A percentile compares a stretch with the other conserved stretches of the same genome.
Evolutionary conservation across 2,113 vertebrate species (phyloP).

Genomic region (Forbesichthys papilliferus): DNA sequence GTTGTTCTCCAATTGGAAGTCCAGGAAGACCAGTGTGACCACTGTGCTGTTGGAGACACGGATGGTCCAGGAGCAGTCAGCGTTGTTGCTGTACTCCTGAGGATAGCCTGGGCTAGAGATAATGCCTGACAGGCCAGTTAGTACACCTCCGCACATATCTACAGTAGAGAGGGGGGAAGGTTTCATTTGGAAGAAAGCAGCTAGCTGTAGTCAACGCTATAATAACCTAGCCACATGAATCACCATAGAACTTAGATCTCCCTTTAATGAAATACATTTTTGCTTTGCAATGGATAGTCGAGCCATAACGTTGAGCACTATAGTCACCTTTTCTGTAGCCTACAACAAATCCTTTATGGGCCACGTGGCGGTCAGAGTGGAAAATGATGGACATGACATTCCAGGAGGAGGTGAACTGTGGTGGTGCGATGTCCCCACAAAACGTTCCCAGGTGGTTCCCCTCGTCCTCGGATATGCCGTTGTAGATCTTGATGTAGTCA

Average conservation of each 20-base stretch:
- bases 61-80: constrained; percentile 90
- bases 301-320: constrained; percentile 1
- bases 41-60: constrained; percentile 71
- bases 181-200: background rate
- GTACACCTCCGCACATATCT: constrained; percentile 91
- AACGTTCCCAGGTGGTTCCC: constrained; percentile 94
- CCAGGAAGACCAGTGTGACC: constrained; percentile 87
- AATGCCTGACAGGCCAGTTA: constrained; percentile 89
- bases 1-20: constrained; percentile 92
- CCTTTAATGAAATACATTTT: too few relatives aligned
- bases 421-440: constrained; percentile 85
- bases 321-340: constrained; percentile 88
- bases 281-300: too few relatives aligned
- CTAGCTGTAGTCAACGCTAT: background rate
- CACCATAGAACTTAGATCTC: too few relatives aligned
- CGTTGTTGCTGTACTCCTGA: constrained; percentile 89
- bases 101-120: constrained; percentile 93
- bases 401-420: constrained; percentile 92
- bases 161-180: background rate
- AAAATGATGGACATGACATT: constrained; percentile 93
- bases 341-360: constrained; percentile 84
- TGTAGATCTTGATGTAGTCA: constrained; percentile 96
- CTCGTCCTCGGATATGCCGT: constrained; percentile 82
- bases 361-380: constrained; percentile 92
- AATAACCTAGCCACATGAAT: background rate